Evolutionary conservation across 2,113 vertebrate species (phyloP), one percentile per base, ranked within the genome.

Genomic region (Miniopterus natalensis): DNA sequence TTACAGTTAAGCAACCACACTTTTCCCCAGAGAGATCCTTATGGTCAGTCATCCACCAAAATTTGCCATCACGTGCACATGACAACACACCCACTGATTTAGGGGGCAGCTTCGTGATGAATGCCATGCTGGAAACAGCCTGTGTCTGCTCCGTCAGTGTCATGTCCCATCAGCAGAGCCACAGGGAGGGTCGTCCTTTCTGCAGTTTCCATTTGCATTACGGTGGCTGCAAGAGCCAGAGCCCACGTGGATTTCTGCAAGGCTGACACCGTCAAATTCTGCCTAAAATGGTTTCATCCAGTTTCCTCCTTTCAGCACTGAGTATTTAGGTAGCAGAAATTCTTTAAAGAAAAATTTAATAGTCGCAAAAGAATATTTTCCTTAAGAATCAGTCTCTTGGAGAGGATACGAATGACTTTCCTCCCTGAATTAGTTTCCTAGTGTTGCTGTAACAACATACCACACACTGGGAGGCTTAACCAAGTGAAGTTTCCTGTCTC

Each of bases 51-150:
- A n/a, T 42, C 36, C 25, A 25, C 14, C 23, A 42, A 9, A 45
- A 5, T 17, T 40, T 6, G 20, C 81, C 11, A 1, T 55, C 9
- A 1, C 15, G 13, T 6, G 6, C 21, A 14, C 3, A n/a, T 1
- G 13, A 27, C 36, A 29, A 18, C 4, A 5, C 2, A 14, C 20
- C 25, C 31, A 4, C 36, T 5, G 45, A 31, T 40, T 31, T n/a
- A 27, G 25, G 17, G 17, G 10, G 45, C 45, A 20, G 45, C 13
- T 74, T 66, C 18, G 42, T 20, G 18, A 31, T 21, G 53, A 51
- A 53, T 6, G 23, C 40, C 36, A 10, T 7, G 7, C 31, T 29
- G 12, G 15, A 42, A 51, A 29, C 21, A 49, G 49, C 45, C 40
- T 36, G 10, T 15, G 57, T 27, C 45, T 21, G 6, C 40, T 13